phyloP scores from a whole-genome alignment of 2,888 invertebrate genomes.

The Drosophila glabriapex region DNA sequence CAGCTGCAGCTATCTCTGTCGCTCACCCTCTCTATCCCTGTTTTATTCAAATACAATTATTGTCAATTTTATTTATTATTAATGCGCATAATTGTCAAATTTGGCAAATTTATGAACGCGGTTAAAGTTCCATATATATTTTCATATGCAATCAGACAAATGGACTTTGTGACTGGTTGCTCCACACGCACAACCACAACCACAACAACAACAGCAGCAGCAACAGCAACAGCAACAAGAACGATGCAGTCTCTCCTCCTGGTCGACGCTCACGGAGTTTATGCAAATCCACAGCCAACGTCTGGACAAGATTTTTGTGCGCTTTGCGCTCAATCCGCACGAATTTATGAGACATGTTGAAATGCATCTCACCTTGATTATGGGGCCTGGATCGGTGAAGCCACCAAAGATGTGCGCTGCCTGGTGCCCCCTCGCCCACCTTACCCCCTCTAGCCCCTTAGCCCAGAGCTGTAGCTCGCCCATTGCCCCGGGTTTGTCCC shows the following conservation, averaged over 20 bases:
- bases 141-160: constrained; percentile 3
- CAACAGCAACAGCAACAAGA: background rate
- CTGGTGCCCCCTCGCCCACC: background rate
- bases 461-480: background rate
- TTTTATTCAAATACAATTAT: constrained; percentile 83
- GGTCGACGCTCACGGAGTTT: constrained; percentile 42
- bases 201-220: background rate
- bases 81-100: constrained; percentile 85
- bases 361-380: constrained; percentile 85
- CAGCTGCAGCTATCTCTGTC: constrained; percentile 6
- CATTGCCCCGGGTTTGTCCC: constrained; percentile 7
- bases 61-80: constrained; percentile 85
- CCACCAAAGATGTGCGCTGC: constrained; percentile 61
- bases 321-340: constrained; percentile 73
- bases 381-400: constrained; percentile 36
- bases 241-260: constrained; percentile 36
- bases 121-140: constrained; percentile 37
- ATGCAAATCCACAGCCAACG: constrained; percentile 63
- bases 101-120: constrained; percentile 83
- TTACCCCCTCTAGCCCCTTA: background rate
- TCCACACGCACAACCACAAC: constrained; percentile 15
- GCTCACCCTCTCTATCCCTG: background rate
- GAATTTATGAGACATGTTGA: constrained; percentile 84
- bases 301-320: constrained; percentile 67
- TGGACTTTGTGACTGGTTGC: constrained; percentile 23